phyloP scores from a whole-genome alignment of 2,888 invertebrate species.

The Ryuthela nishihirai region DNA sequence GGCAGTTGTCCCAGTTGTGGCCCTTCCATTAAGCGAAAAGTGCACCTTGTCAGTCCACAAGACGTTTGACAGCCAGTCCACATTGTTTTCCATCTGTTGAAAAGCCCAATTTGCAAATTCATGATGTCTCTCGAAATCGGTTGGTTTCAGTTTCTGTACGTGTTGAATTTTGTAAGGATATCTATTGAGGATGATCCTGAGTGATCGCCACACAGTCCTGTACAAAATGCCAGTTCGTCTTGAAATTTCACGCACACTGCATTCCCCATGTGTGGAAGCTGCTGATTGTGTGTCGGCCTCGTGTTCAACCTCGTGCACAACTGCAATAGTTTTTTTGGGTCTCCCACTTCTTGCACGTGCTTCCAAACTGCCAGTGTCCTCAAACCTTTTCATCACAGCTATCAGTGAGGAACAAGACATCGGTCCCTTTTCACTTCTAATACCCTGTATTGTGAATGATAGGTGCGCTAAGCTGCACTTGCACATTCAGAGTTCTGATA shows the following conservation, averaged over 20 bases:
- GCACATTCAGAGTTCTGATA: too few species aligned
- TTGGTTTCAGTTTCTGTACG: not conserved
- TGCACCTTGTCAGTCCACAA: too few species aligned
- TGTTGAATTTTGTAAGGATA: not conserved
- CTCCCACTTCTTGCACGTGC: not conserved
- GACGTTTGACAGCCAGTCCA: too few species aligned
- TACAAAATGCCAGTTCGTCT: slow-evolving; percentile 2
- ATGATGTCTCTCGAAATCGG: not conserved
- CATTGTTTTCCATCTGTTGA: not conserved
- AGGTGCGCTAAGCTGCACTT: not conserved
- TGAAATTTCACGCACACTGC: slow-evolving; percentile 3
- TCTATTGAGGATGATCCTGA: not conserved
- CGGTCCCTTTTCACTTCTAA: not conserved
- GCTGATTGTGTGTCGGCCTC: not conserved
- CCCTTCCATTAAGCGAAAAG: too few species aligned
- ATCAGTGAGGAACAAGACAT: not conserved
- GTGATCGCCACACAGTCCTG: not conserved
- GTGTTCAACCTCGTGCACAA: not conserved
- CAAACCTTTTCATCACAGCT: not conserved
- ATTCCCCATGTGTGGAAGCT: slow-evolving; percentile 4
- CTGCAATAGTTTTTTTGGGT: not conserved
- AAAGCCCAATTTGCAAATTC: not conserved
- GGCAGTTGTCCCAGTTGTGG: too few species aligned
- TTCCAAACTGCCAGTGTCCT: not conserved
- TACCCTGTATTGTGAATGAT: not conserved